phyloP scores from a whole-genome alignment of 1,140 invertebrate species.

The Drosophila mojavensis region DNA sequence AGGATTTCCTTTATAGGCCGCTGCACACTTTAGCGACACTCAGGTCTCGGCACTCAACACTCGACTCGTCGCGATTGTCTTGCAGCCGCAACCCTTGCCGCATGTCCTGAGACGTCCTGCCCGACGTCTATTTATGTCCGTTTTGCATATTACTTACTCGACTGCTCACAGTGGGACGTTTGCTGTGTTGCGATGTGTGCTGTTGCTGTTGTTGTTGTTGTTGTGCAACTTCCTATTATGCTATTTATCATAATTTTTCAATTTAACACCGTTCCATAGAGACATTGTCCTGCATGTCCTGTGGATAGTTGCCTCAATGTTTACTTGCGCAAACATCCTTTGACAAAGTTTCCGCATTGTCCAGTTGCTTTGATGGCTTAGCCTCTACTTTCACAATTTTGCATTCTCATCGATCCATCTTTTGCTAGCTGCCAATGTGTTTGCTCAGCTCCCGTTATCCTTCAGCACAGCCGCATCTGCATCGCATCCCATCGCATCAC shows the following conservation, averaged over 20 bases:
- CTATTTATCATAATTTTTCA: slow-evolving; percentile 84
- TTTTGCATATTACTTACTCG: slow-evolving; percentile 63
- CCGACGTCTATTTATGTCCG: slow-evolving; percentile 54
- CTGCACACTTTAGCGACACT: slow-evolving; percentile 72
- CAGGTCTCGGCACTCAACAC: slow-evolving; percentile 43
- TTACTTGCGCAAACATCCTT: slow-evolving; percentile 81
- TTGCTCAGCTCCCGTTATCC: slow-evolving; percentile 52
- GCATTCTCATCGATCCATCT: slow-evolving; percentile 82
- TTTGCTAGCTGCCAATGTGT: slow-evolving; percentile 53
- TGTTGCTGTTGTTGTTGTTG: slow-evolving; percentile 46
- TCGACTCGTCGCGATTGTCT: slow-evolving; percentile 51
- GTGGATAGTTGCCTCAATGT: slow-evolving; percentile 64
- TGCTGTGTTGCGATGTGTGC: slow-evolving; percentile 21
- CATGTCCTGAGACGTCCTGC: slow-evolving; percentile 27
- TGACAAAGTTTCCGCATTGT: slow-evolving; percentile 76
- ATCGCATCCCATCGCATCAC: slow-evolving; percentile 21
- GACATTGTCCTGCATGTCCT: slow-evolving; percentile 27
- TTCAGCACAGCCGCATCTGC: slow-evolving; percentile 25
- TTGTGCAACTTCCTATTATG: slow-evolving; percentile 60
- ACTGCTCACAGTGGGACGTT: slow-evolving; percentile 62
- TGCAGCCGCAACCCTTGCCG: slow-evolving; percentile 52
- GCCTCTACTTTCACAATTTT: slow-evolving; percentile 64
- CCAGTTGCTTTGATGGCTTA: slow-evolving; percentile 75
- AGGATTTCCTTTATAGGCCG: slow-evolving; percentile 74
- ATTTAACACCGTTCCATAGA: slow-evolving; percentile 68